Conservation (phyloP, 2,113 vertebrate genomes). For the Centrocercus urophasianus region DNA sequence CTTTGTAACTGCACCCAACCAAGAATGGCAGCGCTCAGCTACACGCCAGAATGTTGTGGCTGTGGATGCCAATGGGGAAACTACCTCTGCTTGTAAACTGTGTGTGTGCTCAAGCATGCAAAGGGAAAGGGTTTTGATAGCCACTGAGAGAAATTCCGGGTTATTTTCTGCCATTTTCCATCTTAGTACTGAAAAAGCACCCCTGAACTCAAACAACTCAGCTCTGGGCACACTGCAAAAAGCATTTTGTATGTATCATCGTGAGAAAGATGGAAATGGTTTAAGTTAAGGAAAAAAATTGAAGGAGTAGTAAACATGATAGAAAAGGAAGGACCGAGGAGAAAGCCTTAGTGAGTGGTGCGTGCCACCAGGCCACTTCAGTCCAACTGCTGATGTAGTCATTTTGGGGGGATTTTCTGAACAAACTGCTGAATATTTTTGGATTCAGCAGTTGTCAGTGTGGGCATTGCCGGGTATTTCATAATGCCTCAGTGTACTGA, state of each 20-base stretch:
- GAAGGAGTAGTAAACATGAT: accelerated
- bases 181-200: neutral
- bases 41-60: accelerated
- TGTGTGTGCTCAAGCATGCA: accelerated
- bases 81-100: neutral
- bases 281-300: neutral
- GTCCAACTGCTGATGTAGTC: neutral
- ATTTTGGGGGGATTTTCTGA: neutral
- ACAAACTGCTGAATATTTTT: neutral
- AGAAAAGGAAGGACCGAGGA: neutral
- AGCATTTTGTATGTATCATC: neutral
- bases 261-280: neutral
- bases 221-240: neutral
- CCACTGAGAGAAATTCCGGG: neutral
- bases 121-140: neutral
- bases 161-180: neutral
- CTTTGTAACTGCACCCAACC: neutral
- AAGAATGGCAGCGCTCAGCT: accelerated
- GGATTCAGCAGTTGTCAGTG: neutral
- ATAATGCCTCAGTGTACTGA: accelerated
- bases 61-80: neutral
- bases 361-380: too few relatives aligned
- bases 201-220: neutral
- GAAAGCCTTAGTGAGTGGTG: too few relatives aligned
- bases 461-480: slow-evolving; percentile 3